These are phyloP conservation scores for Heliothis peltigera DNA, from an alignment of 2,888 invertebrate species.

Conservation along the genomic window DNA sequence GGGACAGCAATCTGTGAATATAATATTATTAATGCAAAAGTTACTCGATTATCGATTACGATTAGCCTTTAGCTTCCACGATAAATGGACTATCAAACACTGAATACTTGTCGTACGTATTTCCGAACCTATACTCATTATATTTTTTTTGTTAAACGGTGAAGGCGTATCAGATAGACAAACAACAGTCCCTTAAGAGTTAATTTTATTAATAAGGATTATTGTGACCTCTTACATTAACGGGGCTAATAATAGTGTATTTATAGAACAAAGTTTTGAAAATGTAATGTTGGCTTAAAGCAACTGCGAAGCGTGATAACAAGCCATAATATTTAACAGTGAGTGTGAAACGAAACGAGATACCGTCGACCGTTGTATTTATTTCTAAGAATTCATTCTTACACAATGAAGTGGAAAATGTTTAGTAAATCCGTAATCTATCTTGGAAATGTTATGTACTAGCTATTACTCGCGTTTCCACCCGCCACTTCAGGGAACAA, in stretches of 20 bases:
- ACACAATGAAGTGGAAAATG: not conserved
- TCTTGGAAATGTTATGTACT: not conserved
- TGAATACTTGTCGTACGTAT: too few relatives aligned
- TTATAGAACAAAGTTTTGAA: not conserved
- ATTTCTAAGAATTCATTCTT: not conserved
- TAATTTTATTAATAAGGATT: not conserved
- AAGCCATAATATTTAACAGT: not conserved
- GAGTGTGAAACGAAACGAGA: not conserved
- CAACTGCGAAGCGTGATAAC: not conserved
- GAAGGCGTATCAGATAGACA: too few relatives aligned
- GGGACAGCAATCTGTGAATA: too few relatives aligned
- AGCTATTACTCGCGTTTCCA: too few relatives aligned
- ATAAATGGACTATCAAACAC: too few relatives aligned
- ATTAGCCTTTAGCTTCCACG: too few relatives aligned
- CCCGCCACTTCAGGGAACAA: too few relatives aligned
- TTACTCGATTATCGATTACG: too few relatives aligned
- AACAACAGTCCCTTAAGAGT: too few relatives aligned
- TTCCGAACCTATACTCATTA: too few relatives aligned
- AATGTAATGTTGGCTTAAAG: not conserved
- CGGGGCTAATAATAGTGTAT: not conserved
- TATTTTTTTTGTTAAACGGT: too few relatives aligned
- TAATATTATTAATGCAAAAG: too few relatives aligned
- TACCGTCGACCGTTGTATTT: not conserved
- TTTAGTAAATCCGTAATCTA: not conserved
- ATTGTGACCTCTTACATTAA: not conserved